Conservation (phyloP, 2,888 invertebrate genomes). For the Macroteleia sp. region DNA sequence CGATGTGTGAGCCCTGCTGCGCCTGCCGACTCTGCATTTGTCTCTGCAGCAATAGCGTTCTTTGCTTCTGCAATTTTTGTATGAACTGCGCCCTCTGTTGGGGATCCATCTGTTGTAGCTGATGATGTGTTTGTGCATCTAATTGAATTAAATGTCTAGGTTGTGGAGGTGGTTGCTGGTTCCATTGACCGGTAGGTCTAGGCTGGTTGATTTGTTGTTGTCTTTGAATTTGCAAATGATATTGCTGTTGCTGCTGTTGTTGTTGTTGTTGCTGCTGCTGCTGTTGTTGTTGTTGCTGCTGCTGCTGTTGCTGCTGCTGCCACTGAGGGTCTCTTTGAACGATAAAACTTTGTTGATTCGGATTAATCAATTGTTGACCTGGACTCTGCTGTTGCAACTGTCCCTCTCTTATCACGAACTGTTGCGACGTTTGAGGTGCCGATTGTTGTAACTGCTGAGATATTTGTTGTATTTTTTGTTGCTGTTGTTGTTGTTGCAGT, state of each 20-base stretch:
- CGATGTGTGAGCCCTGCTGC: slow-evolving; percentile 87
- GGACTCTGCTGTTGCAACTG: slow-evolving; percentile 81
- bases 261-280: slow-evolving; percentile 86
- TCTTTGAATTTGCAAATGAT: slow-evolving; percentile 85
- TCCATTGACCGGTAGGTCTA: slow-evolving; percentile 80
- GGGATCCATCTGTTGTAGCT: slow-evolving; percentile 92
- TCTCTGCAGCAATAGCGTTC: slow-evolving; percentile 85
- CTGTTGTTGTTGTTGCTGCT: slow-evolving; percentile 85
- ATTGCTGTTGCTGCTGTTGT: slow-evolving; percentile 85
- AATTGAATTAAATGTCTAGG: slow-evolving; percentile 90
- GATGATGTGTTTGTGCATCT: slow-evolving; percentile 93
- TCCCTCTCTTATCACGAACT: slow-evolving; percentile 83
- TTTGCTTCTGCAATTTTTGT: slow-evolving; percentile 89
- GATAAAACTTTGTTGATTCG: slow-evolving; percentile 79
- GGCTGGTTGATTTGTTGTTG: slow-evolving; percentile 81
- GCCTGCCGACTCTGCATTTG: slow-evolving; percentile 86
- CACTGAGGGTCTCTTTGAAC: slow-evolving; percentile 87
- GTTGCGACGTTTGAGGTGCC: slow-evolving; percentile 80
- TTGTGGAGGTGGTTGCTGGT: slow-evolving; percentile 86
- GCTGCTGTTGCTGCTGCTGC: slow-evolving; percentile 86
- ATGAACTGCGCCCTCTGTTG: slow-evolving; percentile 92
- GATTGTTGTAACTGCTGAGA: slow-evolving; percentile 84
- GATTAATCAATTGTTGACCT: slow-evolving; percentile 80
- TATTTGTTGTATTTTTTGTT: slow-evolving; percentile 85
- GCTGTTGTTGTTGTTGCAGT: slow-evolving; percentile 86